Base-by-base conservation (phyloP, 2,113 vertebrate genomes). In the Alethe diademata region DNA sequence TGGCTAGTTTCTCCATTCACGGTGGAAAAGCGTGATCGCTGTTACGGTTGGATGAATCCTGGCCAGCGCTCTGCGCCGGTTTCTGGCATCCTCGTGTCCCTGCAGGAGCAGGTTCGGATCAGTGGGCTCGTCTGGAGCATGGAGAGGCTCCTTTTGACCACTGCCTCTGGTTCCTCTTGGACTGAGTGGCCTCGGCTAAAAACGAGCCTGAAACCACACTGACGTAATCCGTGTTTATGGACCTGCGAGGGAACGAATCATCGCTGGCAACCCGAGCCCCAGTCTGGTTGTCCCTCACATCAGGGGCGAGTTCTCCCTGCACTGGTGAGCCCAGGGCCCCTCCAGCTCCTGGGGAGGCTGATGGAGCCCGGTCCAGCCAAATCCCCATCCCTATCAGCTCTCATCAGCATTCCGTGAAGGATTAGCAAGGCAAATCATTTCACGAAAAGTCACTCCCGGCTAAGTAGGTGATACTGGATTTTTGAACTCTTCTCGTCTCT, bases 181-280 rank as follows among this genome's bases (percentile, higher is more conserved):
- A 22, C 88, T 56, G 3, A 92, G 91, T 36, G 84, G 91, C 70
- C 88, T 93, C 38, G 24, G 78, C 84, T 79, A 81, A 90, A 95
- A 88, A 57, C 5, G 83, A 89, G 67, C 51, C 78, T 4, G 78
- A 88, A 95, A 88, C 91, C 79, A 64, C 72, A 40, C 9, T 92
- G 96, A 96, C 83, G 80, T 58, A 80, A 97, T 84, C 26, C 60
- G 75, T 78, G 81, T 72, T 62, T 84, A 36, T 78, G 78, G 91
- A n/a, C 76, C 91, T 73, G 66, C 3, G 54, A 87, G 74, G 91
- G 79, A 92, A 81, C 82, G 86, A 89, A n/a, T 93, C 86, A 78
- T 78, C 25, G 2, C 65, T 35, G 93, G 60, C 67, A 75, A 33
- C 13, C 38, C 5, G 64, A 43, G 35, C 69, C 54, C 54, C 2